Percentiles rank a stretch among this genome's conserved stretches.
Conservation (phyloP, 1,140 invertebrate genomes). For the Gerris buenoi region DNA sequence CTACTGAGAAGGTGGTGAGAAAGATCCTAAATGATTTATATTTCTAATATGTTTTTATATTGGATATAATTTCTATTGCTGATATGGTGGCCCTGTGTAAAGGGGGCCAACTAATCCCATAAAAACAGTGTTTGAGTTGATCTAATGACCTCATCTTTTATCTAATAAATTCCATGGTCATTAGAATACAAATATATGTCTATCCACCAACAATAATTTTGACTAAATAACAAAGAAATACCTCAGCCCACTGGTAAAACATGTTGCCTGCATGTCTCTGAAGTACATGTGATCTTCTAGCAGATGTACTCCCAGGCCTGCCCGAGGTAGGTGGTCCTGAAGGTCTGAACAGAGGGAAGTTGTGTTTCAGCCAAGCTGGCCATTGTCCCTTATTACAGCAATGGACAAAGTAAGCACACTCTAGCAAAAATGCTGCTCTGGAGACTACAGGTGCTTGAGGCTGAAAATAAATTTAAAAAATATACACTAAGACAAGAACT, state of each 20-base stretch:
- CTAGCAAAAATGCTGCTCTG: constrained; percentile 75
- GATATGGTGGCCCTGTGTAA: too few species aligned
- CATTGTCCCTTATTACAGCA: constrained; percentile 94
- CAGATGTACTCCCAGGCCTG: constrained; percentile 34
- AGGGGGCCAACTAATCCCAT: too few species aligned
- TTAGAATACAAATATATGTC: too few species aligned
- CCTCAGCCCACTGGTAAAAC: constrained; percentile 95
- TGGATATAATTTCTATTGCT: too few species aligned
- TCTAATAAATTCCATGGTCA: too few species aligned
- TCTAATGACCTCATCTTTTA: too few species aligned
- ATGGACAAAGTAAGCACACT: constrained; percentile 92
- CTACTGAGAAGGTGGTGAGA: too few species aligned
- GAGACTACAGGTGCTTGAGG: constrained; percentile 84
- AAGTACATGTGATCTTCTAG: constrained; percentile 57
- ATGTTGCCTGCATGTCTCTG: constrained; percentile 86
- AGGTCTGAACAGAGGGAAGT: constrained; percentile 59
- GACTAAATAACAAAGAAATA: constrained; percentile 34
- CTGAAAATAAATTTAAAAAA: constrained; percentile 42
- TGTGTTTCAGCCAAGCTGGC: constrained; percentile 88
- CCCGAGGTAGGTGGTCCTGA: constrained; percentile 43
- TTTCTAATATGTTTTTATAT: too few species aligned
- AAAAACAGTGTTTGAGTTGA: too few species aligned
- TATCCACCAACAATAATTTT: too few species aligned
- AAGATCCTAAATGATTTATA: too few species aligned
- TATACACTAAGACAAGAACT: background rate